These are phyloP conservation scores for Diarsia brunnea DNA, from an alignment of 2,888 invertebrate species.

Conservation along the genomic window DNA sequence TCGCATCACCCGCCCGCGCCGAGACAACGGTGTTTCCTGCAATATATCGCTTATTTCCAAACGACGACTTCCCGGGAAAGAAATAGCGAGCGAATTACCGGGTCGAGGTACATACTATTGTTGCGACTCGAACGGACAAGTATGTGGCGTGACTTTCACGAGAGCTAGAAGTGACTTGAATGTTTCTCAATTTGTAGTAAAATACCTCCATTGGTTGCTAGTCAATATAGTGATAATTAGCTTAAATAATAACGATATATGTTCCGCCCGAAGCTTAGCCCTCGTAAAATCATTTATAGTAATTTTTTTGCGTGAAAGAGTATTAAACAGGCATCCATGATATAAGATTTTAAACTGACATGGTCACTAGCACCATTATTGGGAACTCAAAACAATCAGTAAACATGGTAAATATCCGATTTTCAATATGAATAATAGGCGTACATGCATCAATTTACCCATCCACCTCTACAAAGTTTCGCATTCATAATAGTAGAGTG, in stretches of 20 bases:
- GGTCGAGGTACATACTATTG: conserved; percentile 47
- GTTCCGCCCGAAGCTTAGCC: not conserved
- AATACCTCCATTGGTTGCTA: not conserved
- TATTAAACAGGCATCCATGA: not conserved
- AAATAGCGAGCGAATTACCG: conserved; percentile 75
- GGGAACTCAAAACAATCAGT: too few relatives aligned
- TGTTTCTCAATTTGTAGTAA: not conserved
- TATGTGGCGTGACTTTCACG: not conserved
- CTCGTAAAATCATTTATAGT: too few relatives aligned
- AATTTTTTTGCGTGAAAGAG: not conserved
- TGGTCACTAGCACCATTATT: too few relatives aligned
- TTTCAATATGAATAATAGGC: too few relatives aligned
- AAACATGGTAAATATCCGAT: too few relatives aligned
- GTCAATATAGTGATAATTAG: not conserved
- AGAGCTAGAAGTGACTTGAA: not conserved
- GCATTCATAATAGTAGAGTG: too few relatives aligned
- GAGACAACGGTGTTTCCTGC: conserved; percentile 63
- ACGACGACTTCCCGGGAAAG: conserved; percentile 63
- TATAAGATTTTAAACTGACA: too few relatives aligned
- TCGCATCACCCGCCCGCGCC: conserved; percentile 73
- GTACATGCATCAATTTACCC: not conserved
- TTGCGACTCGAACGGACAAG: conserved; percentile 4
- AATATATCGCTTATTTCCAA: conserved; percentile 72
- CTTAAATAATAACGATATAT: not conserved
- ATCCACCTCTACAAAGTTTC: not conserved